Base-by-base conservation (phyloP, 2,113 vertebrate genomes). In the Ammodytes marinus region DNA sequence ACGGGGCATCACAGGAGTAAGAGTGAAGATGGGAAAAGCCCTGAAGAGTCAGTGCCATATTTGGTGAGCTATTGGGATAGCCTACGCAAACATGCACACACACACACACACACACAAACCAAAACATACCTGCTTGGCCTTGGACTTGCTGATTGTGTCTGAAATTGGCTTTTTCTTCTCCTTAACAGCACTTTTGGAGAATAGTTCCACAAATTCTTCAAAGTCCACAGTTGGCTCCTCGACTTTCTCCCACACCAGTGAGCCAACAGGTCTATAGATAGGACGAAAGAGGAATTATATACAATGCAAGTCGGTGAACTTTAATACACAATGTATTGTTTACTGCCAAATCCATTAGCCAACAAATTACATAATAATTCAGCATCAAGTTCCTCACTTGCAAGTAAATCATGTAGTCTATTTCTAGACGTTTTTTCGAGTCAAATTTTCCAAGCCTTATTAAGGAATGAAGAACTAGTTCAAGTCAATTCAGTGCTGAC, bases 131-230 rank as follows among this genome's bases (percentile, higher is more conserved):
- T 99, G 97, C 89, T 98, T 98, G 70, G 97, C 94, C 91, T 99
- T 99, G 2, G 97, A 97, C 92, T 99, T 99, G 89, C 96, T 96
- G 93, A 99, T 98, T 79, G 98, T 99, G 81, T 99, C 98, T 58
- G 97, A 99, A 93, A 99, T 97, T 5, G 98, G 98, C 84, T 99
- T 99, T 93, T 99, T 99, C 92, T 97, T 97, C 88, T 98, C 97
- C 92, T 98, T 99, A 37, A 99, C 95, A 59, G 97, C 96, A 86
- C 95, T 96, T 96, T 98, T 99, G 83, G 98, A 97, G 93, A 99
- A 99, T 2, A 98, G 94, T 82, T 97, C 96, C 89, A 98, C 96
- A 95, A 99, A 98, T 84, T 99, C 97, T 69, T 97, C 93, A 91
- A 97, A 97, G 93, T 99, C 94, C 93, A 99, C 96, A n/a, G 94